Conservation (phyloP, 2,888 invertebrate species). For the Agrypnus murinus region DNA sequence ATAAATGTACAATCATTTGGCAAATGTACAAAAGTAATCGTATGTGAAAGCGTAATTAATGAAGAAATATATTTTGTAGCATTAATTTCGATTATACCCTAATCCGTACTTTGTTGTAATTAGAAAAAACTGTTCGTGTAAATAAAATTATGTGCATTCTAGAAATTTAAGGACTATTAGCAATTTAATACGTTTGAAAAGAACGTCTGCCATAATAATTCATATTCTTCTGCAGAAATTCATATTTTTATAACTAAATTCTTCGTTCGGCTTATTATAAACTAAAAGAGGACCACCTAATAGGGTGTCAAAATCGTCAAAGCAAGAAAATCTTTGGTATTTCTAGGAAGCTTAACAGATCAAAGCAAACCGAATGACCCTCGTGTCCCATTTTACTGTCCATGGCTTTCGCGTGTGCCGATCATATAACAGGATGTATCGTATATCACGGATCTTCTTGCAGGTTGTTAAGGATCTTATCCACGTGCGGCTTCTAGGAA, state of each 20-base stretch:
- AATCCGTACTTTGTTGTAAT: too few relatives aligned
- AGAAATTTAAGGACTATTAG: too few relatives aligned
- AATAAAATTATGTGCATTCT: too few relatives aligned
- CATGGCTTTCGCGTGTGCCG: conserved; percentile 51
- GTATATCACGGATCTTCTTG: conserved; percentile 49
- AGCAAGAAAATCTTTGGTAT: conserved; percentile 45
- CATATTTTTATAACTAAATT: conserved; percentile 17
- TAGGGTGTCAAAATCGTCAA: conserved; percentile 45
- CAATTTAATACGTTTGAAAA: too few relatives aligned
- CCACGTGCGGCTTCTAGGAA: conserved; percentile 53
- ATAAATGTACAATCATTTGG: too few relatives aligned
- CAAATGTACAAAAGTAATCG: too few relatives aligned
- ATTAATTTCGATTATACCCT: too few relatives aligned
- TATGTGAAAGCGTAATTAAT: too few relatives aligned
- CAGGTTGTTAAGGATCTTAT: conserved; percentile 49
- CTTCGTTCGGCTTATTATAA: not conserved
- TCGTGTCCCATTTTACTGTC: conserved; percentile 48
- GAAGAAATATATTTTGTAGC: too few relatives aligned
- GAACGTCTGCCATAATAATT: too few relatives aligned
- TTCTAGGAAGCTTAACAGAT: conserved; percentile 41
- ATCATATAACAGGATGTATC: conserved; percentile 56
- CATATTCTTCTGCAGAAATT: too few relatives aligned
- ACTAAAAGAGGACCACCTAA: conserved; percentile 43
- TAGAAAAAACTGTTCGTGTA: too few relatives aligned
- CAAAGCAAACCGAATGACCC: conserved; percentile 52